Percentiles rank a stretch among this genome's conserved stretches.
phyloP scores from a whole-genome alignment of 2,113 vertebrate species.

The Cnemophilus loriae region DNA sequence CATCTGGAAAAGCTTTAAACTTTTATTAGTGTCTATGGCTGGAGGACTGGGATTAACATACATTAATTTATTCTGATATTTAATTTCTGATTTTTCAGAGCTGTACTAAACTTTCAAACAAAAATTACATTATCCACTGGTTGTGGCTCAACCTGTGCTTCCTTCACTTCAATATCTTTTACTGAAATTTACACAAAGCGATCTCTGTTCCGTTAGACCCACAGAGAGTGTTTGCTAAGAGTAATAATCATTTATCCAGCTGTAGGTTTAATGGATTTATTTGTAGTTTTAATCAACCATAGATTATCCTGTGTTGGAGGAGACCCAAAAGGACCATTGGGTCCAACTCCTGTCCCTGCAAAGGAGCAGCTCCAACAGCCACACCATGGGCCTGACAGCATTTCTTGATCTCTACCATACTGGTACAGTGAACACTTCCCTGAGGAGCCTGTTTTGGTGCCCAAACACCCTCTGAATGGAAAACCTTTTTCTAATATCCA shows the following conservation, averaged over 20 bases:
- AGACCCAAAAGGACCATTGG: no score
- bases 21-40: not conserved
- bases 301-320: no score
- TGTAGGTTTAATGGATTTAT: not conserved
- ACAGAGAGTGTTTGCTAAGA: not conserved
- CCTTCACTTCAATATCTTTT: not conserved
- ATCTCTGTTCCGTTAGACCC: not conserved
- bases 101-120: not conserved
- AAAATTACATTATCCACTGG: not conserved
- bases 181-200: not conserved
- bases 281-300: not conserved
- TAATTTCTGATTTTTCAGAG: not conserved
- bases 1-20: not conserved
- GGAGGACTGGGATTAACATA: not conserved
- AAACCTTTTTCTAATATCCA: not conserved
- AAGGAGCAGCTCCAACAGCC: not conserved
- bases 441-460: not conserved
- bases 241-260: not conserved
- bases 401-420: not conserved
- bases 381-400: not conserved
- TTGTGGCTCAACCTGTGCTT: not conserved
- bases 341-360: not conserved
- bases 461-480: no score
- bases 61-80: not conserved
- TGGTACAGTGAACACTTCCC: not conserved